Base-by-base conservation (phyloP, 2,888 invertebrate species). In the Drosophila nr. fundita region DNA sequence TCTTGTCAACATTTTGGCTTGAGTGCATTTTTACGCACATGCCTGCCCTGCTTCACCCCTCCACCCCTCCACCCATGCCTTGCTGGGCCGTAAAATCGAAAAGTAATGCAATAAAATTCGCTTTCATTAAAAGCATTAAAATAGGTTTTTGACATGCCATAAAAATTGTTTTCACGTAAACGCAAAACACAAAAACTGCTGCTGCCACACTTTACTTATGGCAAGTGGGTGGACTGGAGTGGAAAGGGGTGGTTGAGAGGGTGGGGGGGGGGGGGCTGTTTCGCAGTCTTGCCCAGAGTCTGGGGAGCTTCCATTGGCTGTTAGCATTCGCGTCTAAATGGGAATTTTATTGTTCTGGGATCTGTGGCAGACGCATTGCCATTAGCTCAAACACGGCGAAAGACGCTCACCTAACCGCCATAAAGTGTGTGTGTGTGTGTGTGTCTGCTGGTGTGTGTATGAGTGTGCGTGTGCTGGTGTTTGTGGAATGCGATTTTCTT, bases 61-160 rank as follows among this genome's bases (percentile, higher is more conserved):
- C 15, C 2, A 2, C n/a, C 34, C 18, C 27, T 18, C 18, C 7
- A 30, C 30, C 30, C 27, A 24, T 32, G 42, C 27, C 32, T 10
- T 11, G 38, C 50, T 34, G 52, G 75, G 80, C 80, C 76, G 81
- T 91, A 90, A 90, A 90, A 91, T 91, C 91, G 91, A 84, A 90
- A 91, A 90, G 91, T 84, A 86, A 82, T 84, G 82, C 83, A 91
- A 90, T 87, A 87, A 87, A 87, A 90, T 90, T 90, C 84, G 89
- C 89, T 87, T 89, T 91, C 91, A 88, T 90, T 84, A 91, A 91
- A 90, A 87, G 83, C 91, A 89, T 89, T 91, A 91, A 87, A 91
- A 91, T 89, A 78, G 78, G 82, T 83, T 90, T 86, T 90, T 89
- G 90, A 91, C 91, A 91, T 88, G 90, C 90, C 80, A 90, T 90